Evolutionary conservation across 2,888 invertebrate genomes (phyloP).

Genomic region (Oxyteleia sp.): DNA sequence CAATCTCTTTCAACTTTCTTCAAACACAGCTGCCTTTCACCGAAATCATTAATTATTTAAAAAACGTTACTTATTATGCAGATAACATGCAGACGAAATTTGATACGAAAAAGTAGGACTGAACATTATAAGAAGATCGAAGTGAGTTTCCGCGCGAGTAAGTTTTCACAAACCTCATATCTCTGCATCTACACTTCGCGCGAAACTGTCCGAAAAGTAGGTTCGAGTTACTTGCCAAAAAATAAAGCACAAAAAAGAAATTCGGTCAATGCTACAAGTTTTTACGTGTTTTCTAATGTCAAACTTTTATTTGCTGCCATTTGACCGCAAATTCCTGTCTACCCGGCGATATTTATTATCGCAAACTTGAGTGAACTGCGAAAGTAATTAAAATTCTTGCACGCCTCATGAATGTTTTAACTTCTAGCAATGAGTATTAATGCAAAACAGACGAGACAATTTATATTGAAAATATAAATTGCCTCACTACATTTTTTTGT

Average conservation of each 20-base stretch:
- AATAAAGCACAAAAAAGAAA: constrained; percentile 39
- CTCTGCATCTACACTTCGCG: constrained; percentile 63
- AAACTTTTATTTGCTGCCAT: constrained; percentile 45
- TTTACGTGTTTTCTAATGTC: constrained; percentile 39
- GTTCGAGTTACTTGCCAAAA: constrained; percentile 65
- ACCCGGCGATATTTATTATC: not conserved
- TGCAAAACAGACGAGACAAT: not conserved
- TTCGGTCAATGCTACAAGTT: constrained; percentile 68
- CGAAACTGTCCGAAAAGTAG: constrained; percentile 65
- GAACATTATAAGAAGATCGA: constrained; percentile 50
- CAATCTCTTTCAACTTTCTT: no score
- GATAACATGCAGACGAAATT: constrained; percentile 31
- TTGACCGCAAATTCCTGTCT: constrained; percentile 30
- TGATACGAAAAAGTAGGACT: constrained; percentile 33
- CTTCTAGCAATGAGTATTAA: not conserved
- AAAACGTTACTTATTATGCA: not conserved
- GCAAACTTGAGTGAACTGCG: not conserved
- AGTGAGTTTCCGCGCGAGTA: constrained; percentile 54
- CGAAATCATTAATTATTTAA: constrained; percentile 15
- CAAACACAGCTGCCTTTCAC: not conserved
- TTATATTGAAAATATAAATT: not conserved
- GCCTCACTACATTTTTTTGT: no score
- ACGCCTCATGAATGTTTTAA: not conserved
- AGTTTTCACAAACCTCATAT: constrained; percentile 65
- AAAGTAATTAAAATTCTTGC: not conserved